phyloP scores from a whole-genome alignment of 2,113 vertebrate genomes.

The Heloderma charlesbogerti region DNA sequence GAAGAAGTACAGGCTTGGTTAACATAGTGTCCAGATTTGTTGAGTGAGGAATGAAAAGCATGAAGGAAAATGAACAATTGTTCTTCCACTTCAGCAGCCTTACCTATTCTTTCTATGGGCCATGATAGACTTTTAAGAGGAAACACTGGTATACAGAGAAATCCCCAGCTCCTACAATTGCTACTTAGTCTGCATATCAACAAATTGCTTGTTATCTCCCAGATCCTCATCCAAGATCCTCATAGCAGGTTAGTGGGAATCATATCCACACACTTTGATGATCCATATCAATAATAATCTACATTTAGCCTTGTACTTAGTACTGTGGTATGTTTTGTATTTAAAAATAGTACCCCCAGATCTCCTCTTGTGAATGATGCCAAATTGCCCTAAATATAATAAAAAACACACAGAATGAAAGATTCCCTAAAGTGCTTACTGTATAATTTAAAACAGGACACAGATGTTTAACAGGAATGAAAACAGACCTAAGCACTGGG shows the following conservation, averaged over 20 bases:
- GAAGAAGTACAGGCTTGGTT: constrained; percentile 16
- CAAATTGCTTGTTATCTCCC: background rate
- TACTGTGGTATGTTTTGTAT: background rate
- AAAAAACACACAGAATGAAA: background rate
- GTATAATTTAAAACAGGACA: background rate
- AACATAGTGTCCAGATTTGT: background rate
- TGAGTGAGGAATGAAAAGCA: constrained; percentile 34
- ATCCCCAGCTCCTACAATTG: background rate
- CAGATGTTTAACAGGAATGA: background rate
- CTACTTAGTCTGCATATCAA: background rate
- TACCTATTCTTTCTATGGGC: constrained; percentile 17
- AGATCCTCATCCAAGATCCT: background rate
- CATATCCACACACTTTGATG: background rate
- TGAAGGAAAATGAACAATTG: constrained; percentile 51
- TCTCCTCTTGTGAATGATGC: background rate
- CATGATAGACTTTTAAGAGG: constrained; percentile 2
- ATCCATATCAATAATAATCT: background rate
- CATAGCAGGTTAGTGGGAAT: background rate
- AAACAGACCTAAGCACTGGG: background rate
- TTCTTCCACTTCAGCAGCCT: constrained; percentile 47
- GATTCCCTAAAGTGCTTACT: background rate
- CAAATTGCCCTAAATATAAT: background rate
- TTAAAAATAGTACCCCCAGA: background rate
- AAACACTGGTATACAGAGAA: too few species aligned
- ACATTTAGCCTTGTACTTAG: background rate